Percentiles rank a stretch among this genome's conserved stretches.
Evolutionary conservation across 2,113 vertebrate species (phyloP).

Genomic region (Oryzias melastigma): DNA sequence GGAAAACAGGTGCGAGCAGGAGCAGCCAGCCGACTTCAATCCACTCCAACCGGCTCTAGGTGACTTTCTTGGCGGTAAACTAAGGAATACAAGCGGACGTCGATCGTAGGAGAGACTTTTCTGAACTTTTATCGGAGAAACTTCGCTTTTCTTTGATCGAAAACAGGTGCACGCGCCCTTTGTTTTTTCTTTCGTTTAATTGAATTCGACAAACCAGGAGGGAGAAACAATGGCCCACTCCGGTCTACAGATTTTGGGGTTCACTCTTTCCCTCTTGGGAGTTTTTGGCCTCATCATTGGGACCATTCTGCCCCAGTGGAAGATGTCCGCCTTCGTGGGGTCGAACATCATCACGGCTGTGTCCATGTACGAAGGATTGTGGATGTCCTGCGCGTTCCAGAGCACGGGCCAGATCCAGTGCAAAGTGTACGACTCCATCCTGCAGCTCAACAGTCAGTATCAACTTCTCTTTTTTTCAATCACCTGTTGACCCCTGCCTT

Average conservation of each 20-base stretch:
- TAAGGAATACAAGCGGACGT: no score
- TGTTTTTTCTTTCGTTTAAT: not conserved
- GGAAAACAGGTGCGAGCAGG: constrained; percentile 64
- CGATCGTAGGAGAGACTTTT: no score
- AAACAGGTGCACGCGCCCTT: constrained; percentile 41
- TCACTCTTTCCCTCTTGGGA: constrained; percentile 78
- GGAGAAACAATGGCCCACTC: constrained; percentile 82
- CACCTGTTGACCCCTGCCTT: not conserved
- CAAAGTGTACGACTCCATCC: constrained; percentile 86
- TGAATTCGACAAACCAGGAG: constrained; percentile 1
- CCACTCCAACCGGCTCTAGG: no score
- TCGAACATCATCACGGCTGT: constrained; percentile 88
- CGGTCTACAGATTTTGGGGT: constrained; percentile 87
- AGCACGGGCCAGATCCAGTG: constrained; percentile 85
- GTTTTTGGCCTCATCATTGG: constrained; percentile 79
- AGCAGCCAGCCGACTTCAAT: no score
- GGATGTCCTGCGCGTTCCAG: constrained; percentile 88
- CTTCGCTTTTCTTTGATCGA: not conserved
- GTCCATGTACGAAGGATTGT: constrained; percentile 85
- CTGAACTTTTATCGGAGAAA: not conserved
- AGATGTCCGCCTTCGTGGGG: constrained; percentile 85
- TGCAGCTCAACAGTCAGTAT: constrained; percentile 81
- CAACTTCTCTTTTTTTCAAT: no score
- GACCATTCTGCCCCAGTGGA: constrained; percentile 88
- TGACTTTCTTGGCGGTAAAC: no score